These are phyloP conservation scores for Clunio marinus DNA, from an alignment of 2,888 invertebrate genomes.

Conservation along the genomic window DNA sequence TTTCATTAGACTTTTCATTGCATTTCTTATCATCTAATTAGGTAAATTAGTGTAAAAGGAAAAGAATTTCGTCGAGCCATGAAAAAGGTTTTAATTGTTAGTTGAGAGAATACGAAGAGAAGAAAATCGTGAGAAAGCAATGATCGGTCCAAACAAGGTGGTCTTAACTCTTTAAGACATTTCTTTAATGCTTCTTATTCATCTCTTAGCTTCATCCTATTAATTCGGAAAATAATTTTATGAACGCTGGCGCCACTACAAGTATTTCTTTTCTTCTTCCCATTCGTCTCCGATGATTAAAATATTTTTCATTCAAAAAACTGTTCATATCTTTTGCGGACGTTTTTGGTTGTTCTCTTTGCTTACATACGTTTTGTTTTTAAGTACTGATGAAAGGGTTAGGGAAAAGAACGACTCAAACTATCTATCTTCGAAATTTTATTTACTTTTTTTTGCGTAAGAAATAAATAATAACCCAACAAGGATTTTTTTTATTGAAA, in stretches of 20 bases:
- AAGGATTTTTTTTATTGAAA: no score
- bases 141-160: constrained; percentile 36
- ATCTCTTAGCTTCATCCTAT: constrained; percentile 35
- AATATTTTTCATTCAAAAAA: constrained; percentile 22
- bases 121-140: constrained; percentile 37
- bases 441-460: no score
- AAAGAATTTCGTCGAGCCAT: background rate
- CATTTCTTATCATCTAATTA: constrained; percentile 3
- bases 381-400: no score
- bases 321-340: constrained; percentile 2
- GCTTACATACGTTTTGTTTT: no score
- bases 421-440: no score
- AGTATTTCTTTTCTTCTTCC: constrained; percentile 26
- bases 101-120: background rate
- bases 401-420: no score
- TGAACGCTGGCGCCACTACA: constrained; percentile 32
- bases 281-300: constrained; percentile 21
- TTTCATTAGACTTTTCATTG: background rate
- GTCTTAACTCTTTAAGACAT: constrained; percentile 35
- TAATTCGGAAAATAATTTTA: constrained; percentile 35
- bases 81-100: constrained; percentile 19
- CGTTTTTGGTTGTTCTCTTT: no score
- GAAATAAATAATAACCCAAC: constrained; percentile 1
- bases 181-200: constrained; percentile 38
- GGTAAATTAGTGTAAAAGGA: constrained; percentile 18